Evolutionary conservation across 2,888 invertebrate genomes (phyloP).

Genomic region (Micoletzkya japonica): DNA sequence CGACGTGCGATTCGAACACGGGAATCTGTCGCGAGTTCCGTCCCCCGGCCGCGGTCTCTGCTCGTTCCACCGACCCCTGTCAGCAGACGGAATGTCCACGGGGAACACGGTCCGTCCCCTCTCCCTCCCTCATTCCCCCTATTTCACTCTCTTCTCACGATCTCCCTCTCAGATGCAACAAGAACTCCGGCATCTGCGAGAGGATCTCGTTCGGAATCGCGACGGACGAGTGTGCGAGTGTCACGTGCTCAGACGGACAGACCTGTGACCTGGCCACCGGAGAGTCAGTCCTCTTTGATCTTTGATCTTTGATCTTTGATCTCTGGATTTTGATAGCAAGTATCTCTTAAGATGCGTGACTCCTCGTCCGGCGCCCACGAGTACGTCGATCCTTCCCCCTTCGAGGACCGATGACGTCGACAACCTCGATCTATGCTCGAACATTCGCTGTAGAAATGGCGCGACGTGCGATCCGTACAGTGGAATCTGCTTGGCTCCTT

Average conservation of each 20-base stretch:
- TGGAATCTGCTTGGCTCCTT: constrained; percentile 14
- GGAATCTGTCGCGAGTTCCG: constrained; percentile 28
- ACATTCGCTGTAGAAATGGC: constrained; percentile 26
- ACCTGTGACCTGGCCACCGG: background rate
- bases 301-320: no score
- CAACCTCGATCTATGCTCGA: constrained; percentile 14
- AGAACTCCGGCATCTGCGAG: constrained; percentile 18
- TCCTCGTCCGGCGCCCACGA: background rate
- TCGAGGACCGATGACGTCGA: no score
- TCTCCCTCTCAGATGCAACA: constrained; percentile 13
- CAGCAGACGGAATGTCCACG: constrained; percentile 2
- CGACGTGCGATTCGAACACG: constrained; percentile 27
- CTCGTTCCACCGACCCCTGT: background rate
- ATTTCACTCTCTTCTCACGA: background rate
- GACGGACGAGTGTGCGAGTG: background rate
- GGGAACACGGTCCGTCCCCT: constrained; percentile 1
- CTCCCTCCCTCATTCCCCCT: background rate
- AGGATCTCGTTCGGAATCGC: constrained; percentile 19
- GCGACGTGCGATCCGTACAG: constrained; percentile 17
- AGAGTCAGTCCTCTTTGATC: background rate
- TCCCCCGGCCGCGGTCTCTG: constrained; percentile 9
- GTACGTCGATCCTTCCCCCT: background rate
- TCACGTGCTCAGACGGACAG: constrained; percentile 9
- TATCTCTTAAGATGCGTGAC: background rate
- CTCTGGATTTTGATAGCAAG: background rate